These are phyloP conservation scores for Himalopsyche kuldschensis DNA, from an alignment of 2,888 invertebrate genomes.

Conservation along the genomic window DNA sequence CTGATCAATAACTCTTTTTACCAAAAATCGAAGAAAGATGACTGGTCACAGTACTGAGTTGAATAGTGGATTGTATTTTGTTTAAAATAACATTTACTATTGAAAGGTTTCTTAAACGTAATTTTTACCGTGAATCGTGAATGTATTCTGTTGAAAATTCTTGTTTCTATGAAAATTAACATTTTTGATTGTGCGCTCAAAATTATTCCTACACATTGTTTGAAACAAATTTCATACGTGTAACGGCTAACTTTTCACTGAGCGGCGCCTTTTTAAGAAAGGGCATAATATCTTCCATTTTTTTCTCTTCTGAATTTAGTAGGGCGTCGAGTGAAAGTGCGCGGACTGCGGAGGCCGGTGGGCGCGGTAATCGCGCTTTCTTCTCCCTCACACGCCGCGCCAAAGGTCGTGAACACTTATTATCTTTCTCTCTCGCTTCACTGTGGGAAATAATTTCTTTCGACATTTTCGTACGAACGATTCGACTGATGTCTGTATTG, in stretches of 20 bases:
- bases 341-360: not conserved
- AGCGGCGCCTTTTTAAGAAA: not conserved
- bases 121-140: no score
- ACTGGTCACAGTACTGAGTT: no score
- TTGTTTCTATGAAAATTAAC: no score
- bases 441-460: not conserved
- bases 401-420: not conserved
- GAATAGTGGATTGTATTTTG: no score
- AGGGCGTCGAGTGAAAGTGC: not conserved
- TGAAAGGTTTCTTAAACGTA: no score
- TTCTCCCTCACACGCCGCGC: not conserved
- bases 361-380: not conserved
- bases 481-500: no score
- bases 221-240: not conserved
- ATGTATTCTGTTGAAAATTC: no score
- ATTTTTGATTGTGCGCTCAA: not conserved
- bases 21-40: no score
- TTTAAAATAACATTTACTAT: no score
- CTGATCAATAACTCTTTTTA: no score
- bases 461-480: not conserved
- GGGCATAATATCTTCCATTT: not conserved
- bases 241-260: not conserved
- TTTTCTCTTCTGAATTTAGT: not conserved
- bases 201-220: not conserved
- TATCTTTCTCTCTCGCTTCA: not conserved